phyloP scores from a whole-genome alignment of 2,113 vertebrate species.

The Bucco capensis region DNA sequence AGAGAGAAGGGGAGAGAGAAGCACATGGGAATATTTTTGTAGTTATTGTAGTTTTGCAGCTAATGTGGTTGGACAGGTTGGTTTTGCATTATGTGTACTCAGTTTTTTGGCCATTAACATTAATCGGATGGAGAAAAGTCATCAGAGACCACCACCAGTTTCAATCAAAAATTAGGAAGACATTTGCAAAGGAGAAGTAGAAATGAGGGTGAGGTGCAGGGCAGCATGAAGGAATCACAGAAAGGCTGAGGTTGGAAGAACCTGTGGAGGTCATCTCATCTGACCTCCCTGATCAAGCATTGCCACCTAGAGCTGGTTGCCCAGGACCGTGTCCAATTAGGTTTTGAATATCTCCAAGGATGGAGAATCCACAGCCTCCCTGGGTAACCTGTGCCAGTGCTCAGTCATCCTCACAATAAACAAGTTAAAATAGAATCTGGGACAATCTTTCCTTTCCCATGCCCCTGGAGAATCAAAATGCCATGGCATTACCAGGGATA shows the following conservation, averaged over 20 bases:
- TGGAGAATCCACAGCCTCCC: background rate
- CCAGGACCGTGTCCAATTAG: background rate
- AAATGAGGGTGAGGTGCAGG: background rate
- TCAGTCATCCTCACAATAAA: background rate
- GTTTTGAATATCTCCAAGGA: background rate
- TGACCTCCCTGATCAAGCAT: background rate
- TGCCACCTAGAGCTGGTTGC: fast-evolving
- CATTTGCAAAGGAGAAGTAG: background rate
- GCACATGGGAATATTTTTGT: background rate
- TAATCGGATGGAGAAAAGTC: background rate
- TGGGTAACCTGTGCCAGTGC: background rate
- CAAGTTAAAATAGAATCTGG: background rate
- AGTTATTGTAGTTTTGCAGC: background rate
- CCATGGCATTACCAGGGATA: background rate
- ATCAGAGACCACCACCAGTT: background rate
- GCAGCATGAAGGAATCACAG: background rate
- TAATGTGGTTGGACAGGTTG: background rate
- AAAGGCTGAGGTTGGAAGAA: background rate
- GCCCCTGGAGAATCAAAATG: background rate
- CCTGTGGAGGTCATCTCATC: background rate
- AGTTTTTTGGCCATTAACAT: background rate
- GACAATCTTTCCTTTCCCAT: background rate
- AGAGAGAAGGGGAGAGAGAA: background rate
- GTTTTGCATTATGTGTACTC: background rate
- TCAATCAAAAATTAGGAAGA: background rate